Conservation (phyloP, 1,140 invertebrate species). For the Sycobia sp. region DNA sequence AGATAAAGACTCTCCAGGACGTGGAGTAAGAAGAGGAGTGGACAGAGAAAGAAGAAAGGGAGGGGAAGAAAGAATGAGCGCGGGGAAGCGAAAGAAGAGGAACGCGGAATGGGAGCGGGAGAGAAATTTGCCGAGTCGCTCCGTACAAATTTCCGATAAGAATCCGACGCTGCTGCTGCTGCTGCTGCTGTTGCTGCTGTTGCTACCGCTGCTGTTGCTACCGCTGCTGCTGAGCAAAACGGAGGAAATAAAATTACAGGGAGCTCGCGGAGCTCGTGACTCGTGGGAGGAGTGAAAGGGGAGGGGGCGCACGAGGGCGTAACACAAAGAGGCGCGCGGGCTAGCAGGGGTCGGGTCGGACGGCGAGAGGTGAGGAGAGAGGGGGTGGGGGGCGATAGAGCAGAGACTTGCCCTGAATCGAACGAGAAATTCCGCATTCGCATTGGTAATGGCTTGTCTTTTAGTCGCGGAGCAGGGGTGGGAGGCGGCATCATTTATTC, state of each 20-base stretch:
- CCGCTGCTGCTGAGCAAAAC: constrained; percentile 41
- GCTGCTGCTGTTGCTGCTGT: too few species aligned
- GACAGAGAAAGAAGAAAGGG: background rate
- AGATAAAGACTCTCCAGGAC: constrained; percentile 12
- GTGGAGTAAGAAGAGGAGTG: constrained; percentile 11
- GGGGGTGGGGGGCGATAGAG: constrained; percentile 37
- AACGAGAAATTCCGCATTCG: constrained; percentile 25
- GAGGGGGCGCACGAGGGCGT: background rate
- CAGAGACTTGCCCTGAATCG: constrained; percentile 35
- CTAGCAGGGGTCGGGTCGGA: background rate
- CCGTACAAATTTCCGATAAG: constrained; percentile 55
- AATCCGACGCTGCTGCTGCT: constrained; percentile 40
- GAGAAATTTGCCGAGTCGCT: constrained; percentile 38
- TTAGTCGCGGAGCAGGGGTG: constrained; percentile 54
- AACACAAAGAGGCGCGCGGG: background rate
- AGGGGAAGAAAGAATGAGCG: background rate
- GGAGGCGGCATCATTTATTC: constrained; percentile 57
- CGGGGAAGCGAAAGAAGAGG: constrained; percentile 10
- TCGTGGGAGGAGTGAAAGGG: background rate
- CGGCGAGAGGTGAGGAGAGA: background rate
- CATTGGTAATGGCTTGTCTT: constrained; percentile 52
- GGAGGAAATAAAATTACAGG: constrained; percentile 54
- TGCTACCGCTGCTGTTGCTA: too few species aligned
- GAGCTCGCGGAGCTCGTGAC: constrained; percentile 30
- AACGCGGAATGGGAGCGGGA: too few species aligned